Percentiles rank a stretch among this genome's conserved stretches.
These are phyloP conservation scores for Melanotaenia parkinsoni DNA, from an alignment of 2,797 vertebrate genomes.

Conservation along the genomic window DNA sequence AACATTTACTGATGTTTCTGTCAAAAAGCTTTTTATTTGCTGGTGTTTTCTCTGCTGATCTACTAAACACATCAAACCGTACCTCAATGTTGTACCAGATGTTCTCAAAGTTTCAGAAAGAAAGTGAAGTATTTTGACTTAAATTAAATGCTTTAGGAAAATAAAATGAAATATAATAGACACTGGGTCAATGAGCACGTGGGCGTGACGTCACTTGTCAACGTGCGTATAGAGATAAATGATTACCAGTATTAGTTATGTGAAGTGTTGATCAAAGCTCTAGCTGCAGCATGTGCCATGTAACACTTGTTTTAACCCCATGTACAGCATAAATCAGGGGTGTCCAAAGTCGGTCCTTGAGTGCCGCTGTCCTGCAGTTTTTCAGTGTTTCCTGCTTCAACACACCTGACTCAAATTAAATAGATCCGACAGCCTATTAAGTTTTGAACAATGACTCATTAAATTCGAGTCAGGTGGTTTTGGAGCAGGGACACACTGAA, in stretches of 20 bases:
- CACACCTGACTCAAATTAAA: too few relatives aligned
- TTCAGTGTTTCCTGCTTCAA: too few relatives aligned
- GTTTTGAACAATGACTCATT: too few relatives aligned
- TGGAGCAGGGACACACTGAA: too few relatives aligned
- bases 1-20: too few relatives aligned
- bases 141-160: neutral
- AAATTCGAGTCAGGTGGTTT: too few relatives aligned
- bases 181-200: too few relatives aligned
- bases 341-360: too few relatives aligned
- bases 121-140: neutral
- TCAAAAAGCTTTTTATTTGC: too few relatives aligned
- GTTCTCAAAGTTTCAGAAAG: neutral
- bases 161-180: neutral
- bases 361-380: too few relatives aligned
- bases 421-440: too few relatives aligned
- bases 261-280: neutral
- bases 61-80: neutral
- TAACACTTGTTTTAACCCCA: conserved; percentile 32
- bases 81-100: neutral
- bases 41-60: neutral
- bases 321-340: neutral
- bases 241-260: neutral
- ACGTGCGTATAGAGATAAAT: neutral
- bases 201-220: too few relatives aligned
- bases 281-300: conserved; percentile 15